Evolutionary conservation across 2,888 invertebrate genomes (phyloP).

Genomic region (Lampropteryx suffumata): DNA sequence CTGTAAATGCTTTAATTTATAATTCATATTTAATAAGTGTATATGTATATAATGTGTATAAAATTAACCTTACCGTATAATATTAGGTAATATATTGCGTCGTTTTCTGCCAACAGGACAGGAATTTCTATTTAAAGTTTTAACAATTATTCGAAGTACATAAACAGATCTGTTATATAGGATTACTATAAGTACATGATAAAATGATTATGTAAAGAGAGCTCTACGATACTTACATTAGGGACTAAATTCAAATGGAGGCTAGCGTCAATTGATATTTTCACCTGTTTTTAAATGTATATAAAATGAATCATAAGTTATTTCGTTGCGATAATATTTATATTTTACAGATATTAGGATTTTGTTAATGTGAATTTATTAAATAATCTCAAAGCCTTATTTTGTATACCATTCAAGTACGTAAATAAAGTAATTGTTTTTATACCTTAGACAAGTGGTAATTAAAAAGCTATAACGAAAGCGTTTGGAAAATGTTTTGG

Average conservation of each 20-base stretch:
- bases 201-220: conserved; percentile 9
- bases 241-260: conserved; percentile 12
- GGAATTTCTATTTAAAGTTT: too few relatives aligned
- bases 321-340: conserved; percentile 19
- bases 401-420: too few relatives aligned
- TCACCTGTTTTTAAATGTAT: not conserved
- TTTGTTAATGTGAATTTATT: too few relatives aligned
- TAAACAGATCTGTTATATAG: not conserved
- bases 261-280: not conserved
- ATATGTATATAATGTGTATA: too few relatives aligned
- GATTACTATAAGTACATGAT: not conserved
- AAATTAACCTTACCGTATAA: too few relatives aligned
- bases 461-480: not conserved
- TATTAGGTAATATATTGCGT: too few relatives aligned
- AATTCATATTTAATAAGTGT: too few relatives aligned
- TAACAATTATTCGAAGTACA: too few relatives aligned
- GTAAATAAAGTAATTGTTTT: too few relatives aligned
- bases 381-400: not conserved
- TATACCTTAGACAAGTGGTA: not conserved
- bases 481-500: too few relatives aligned
- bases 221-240: conserved; percentile 7
- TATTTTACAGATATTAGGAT: not conserved
- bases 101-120: too few relatives aligned
- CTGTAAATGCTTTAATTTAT: too few relatives aligned
- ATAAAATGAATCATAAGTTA: conserved; percentile 4